phyloP scores from a whole-genome alignment of 1,140 invertebrate genomes.

The Drosophila teissieri region DNA sequence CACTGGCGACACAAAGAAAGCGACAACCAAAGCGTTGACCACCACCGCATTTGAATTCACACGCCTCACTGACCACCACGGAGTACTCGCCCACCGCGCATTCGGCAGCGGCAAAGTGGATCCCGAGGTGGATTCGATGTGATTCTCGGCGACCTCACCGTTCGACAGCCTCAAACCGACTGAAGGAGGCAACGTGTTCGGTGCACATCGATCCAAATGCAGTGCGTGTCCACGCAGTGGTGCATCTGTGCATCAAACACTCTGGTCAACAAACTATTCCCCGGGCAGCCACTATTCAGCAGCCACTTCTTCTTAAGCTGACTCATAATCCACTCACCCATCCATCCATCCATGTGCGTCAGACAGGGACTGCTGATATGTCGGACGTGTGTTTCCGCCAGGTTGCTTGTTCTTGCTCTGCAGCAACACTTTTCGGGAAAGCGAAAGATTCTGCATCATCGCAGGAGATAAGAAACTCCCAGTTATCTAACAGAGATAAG shows the following conservation, averaged over 20 bases:
- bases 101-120: constrained; percentile 17
- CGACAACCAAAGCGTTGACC: constrained; percentile 36
- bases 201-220: not conserved
- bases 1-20: constrained; percentile 68
- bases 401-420: not conserved
- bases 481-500: constrained; percentile 26
- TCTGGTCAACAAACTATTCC: not conserved
- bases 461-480: not conserved
- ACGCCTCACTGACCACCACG: constrained; percentile 44
- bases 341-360: constrained; percentile 28
- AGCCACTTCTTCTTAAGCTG: not conserved
- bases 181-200: not conserved
- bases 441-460: constrained; percentile 22
- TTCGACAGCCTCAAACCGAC: not conserved
- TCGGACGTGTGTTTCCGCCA: constrained; percentile 34
- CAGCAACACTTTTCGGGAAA: constrained; percentile 22
- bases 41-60: constrained; percentile 74
- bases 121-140: constrained; percentile 5
- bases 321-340: constrained; percentile 7
- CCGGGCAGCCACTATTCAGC: no score
- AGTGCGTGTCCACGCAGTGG: not conserved
- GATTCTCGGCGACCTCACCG: not conserved
- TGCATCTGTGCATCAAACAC: not conserved
- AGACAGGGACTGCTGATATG: constrained; percentile 21
- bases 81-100: constrained; percentile 23